Evolutionary conservation across 2,888 invertebrate genomes (phyloP), one percentile per base, ranked within the genome.

Genomic region (Myathropa florea): DNA sequence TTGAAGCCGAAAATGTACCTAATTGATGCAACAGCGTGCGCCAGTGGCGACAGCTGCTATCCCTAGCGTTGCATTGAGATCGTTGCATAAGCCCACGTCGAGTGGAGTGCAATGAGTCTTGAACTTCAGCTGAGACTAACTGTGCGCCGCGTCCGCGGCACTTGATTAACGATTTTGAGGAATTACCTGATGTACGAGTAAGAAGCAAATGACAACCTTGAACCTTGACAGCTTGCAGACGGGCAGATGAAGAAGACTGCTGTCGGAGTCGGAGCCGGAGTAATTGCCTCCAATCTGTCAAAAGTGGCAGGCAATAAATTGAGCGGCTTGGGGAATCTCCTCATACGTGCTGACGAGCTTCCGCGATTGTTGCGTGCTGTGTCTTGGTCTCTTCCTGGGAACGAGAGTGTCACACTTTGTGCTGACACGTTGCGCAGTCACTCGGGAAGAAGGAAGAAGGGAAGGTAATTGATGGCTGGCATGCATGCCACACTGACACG

Each of bases 181-280:
- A 46, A 46, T 46, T 18, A n/a, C 46, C 18, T 64, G 68, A 24
- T 23, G 61, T 12, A 53, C n/a, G 46, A 53, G n/a, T n/a, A n/a
- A n/a, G n/a, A 68, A 14, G 30, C 61, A 65, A 64, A 64, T 36
- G 26, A 36, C 81, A 81, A 82, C 82, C 82, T 76, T 76, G 82
- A 82, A 82, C 76, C 82, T 77, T 64, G 10, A 57, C 24, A 30
- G 9, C 70, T 10, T 14, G 24, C 46, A 0, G 3, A n/a, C 36
- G n/a, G 39, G 14, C 57, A 21, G n/a, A 64, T 53, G 53, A 33
- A 33, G 33, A 33, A 53, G 18, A 53, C 21, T 53, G 53, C 53
- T n/a, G 9, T 9, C 23, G 57, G 12, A n/a, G 53, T 7, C 33
- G 7, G 18, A 46, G 46, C 9, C 18, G 46, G 57, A 24, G 57